Base-by-base conservation (phyloP, 2,797 vertebrate species). In the Okamejei kenojei region DNA sequence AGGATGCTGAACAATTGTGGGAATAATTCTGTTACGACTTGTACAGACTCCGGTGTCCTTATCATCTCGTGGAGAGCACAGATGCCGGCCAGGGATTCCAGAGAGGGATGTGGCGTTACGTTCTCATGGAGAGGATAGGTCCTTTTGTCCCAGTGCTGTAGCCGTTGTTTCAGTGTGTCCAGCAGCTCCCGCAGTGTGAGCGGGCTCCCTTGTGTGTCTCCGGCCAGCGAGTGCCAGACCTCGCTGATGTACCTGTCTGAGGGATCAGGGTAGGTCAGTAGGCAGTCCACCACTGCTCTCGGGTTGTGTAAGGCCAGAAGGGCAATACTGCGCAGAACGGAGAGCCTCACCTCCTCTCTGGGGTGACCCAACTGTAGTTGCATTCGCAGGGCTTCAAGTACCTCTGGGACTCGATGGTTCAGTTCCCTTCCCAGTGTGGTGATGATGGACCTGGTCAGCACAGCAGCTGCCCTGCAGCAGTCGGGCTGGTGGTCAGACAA, bases 181-280 rank as follows among this genome's bases (percentile, higher is more conserved):
- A 92, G 15, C 45, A 92, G 45, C 6, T 15, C 35, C 8, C 1
- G 15, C 35, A 92, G 54, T 15, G 58, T 76, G 17, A 21, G 54
- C 1, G 90, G 35, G 23, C 68, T 71, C 21, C 68, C 73, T 17
- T 73, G 11, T 26, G 38, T 92, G 10, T 92, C 38, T 38, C 76
- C 90, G 0, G 90, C 90, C 10, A 92, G 23, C 54, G 90, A 92
- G 54, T 38, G 15, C 90, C 90, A 92, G 0, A 92, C 5, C 3
- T 92, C 71, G 29, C 71, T 76, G 90, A 4, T n/a, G 71, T 92
- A 76, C 35, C 29, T 58, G 29, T 76, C 73, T 11, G 76, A 74
- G 26, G 90, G 90, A 38, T 45, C 68, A 74, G 90, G 71, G 38
- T 76, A 92, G 45, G 71, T 54, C 10, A 92, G 90, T 71, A 92